These are phyloP conservation scores for Lasioglossum figueresi DNA, from an alignment of 2,888 invertebrate species.

Conservation along the genomic window DNA sequence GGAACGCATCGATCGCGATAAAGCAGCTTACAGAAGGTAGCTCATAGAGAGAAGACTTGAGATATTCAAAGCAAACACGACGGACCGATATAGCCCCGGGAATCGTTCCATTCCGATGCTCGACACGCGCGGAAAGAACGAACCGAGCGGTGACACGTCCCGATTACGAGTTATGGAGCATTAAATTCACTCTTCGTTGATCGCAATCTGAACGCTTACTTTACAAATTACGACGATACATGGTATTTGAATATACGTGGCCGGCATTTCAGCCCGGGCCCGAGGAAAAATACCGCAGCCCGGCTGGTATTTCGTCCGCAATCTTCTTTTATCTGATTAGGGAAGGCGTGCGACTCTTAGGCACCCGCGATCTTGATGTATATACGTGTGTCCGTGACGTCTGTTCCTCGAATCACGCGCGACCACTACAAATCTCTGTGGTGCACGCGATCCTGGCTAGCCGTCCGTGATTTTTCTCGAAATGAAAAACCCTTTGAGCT, in stretches of 20 bases:
- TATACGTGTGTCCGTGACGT: constrained; percentile 60
- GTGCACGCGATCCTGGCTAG: constrained; percentile 57
- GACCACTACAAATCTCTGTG: constrained; percentile 64
- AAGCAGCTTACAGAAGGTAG: not conserved
- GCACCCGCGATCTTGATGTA: constrained; percentile 64
- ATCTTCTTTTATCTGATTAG: constrained; percentile 64
- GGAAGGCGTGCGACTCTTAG: constrained; percentile 57
- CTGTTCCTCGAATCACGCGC: constrained; percentile 69
- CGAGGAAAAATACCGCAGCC: constrained; percentile 54
- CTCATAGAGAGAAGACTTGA: not conserved
- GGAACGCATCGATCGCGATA: not conserved
- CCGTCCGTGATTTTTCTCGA: constrained; percentile 41
- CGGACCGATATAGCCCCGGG: not conserved
- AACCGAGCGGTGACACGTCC: constrained; percentile 3
- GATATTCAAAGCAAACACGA: constrained; percentile 6
- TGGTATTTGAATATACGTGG: constrained; percentile 41
- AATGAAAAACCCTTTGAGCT: constrained; percentile 34
- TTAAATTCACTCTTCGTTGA: constrained; percentile 48
- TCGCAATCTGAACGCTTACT: constrained; percentile 44
- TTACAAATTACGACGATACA: constrained; percentile 53
- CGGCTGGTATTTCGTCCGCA: constrained; percentile 61
- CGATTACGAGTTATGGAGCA: constrained; percentile 18
- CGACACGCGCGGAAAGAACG: constrained; percentile 22
- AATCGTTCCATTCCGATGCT: constrained; percentile 1
- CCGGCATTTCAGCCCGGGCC: constrained; percentile 34